These are phyloP conservation scores for Gadus macrocephalus DNA, from an alignment of 2,113 vertebrate genomes.

Conservation along the genomic window DNA sequence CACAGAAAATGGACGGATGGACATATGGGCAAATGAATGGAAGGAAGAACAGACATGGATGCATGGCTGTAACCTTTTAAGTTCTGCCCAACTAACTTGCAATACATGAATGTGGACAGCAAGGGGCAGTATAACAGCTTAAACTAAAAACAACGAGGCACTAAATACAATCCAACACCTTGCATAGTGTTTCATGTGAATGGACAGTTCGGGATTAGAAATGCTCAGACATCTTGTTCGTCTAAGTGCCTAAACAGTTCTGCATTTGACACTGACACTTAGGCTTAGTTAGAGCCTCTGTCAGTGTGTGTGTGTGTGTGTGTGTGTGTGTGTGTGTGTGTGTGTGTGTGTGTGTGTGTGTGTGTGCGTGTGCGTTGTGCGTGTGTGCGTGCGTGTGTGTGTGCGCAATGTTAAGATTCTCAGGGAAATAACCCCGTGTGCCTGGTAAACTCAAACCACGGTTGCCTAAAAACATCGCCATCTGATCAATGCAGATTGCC, in stretches of 20 bases:
- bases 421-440: slow-evolving; percentile 37
- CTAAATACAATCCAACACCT: too few species aligned
- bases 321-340: slow-evolving; percentile 28
- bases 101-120: slow-evolving; percentile 34
- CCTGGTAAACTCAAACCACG: slow-evolving; percentile 45
- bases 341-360: slow-evolving; percentile 18
- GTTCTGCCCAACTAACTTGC: background rate
- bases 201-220: slow-evolving; percentile 1
- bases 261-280: slow-evolving; percentile 16
- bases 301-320: background rate
- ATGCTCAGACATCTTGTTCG: slow-evolving; percentile 8
- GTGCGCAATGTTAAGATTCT: slow-evolving; percentile 24
- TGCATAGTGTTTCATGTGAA: background rate
- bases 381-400: background rate
- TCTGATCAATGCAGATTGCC: slow-evolving; percentile 51
- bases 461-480: slow-evolving; percentile 60
- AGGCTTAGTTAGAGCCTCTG: background rate
- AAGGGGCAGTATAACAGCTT: slow-evolving; percentile 27
- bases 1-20: too few species aligned
- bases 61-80: too few species aligned
- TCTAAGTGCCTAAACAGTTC: slow-evolving; percentile 33
- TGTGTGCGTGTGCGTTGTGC: background rate
- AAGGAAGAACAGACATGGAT: too few species aligned
- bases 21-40: too few species aligned
- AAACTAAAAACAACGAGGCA: background rate